Base-by-base conservation (phyloP, 2,888 invertebrate species). In the Idaea dimidiata region DNA sequence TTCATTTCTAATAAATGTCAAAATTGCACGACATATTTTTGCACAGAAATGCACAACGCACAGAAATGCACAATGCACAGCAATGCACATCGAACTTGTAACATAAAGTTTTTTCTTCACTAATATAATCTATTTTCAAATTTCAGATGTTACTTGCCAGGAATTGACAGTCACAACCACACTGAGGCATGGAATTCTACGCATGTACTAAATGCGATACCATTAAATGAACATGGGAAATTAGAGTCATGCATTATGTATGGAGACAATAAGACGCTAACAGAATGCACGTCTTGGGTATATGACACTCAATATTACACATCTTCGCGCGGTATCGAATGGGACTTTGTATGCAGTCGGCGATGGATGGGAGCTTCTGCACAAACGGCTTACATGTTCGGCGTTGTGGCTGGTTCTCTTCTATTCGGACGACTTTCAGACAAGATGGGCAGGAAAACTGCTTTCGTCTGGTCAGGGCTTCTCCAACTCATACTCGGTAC, bases 341-440 rank as follows among this genome's bases (percentile, higher is more conserved):
- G 97, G 97, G 88, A 96, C 80, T 95, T 97, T 65, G 97, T 97
- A 0, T 97, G 97, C 81, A 94, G 94, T 67, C 91, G 93, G 54
- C 93, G 96, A 57, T 97, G 97, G 97, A 95, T 96, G 95, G 96
- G 96, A 1, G 95, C 97, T 0, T 84, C 95, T 0, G 95, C 96
- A 0, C 97, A 97, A 79, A 95, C 96, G 0, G 87, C 93, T 1
- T 96, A 95, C 81, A 97, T 97, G 97, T 94, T 97, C 77, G 97
- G 97, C 7, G 97, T 97, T 5, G 95, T 97, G 70, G 90, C 94
- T 0, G 97, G 97, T 0, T 97, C 97, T 0, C 94, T 97, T 0
- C 93, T 94, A 0, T 91, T 97, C 24, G 97, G 97, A 14, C 94
- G 95, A 62, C 84, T 97, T 75, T 97, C 97, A 1, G 97, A 97